A percentile compares a stretch with the other conserved stretches of the same genome.
Conservation (phyloP, 2,113 vertebrate species). For the Albula goreensis region DNA sequence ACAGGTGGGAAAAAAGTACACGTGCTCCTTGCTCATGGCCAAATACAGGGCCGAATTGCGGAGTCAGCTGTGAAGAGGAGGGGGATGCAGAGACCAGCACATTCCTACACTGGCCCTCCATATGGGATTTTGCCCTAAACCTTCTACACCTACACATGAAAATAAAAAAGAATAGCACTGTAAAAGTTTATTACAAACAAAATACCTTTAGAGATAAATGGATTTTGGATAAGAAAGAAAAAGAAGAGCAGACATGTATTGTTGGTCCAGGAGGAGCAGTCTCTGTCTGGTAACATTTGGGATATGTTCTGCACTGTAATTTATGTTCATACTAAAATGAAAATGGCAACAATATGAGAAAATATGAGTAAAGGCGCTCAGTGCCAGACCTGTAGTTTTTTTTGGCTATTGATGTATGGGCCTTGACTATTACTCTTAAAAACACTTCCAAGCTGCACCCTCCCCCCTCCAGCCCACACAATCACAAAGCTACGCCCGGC, state of each 20-base stretch:
- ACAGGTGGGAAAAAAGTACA: slow-evolving; percentile 54
- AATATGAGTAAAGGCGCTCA: slow-evolving; percentile 47
- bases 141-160: slow-evolving; percentile 52
- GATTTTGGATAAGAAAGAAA: slow-evolving; percentile 52
- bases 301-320: slow-evolving; percentile 56
- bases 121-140: slow-evolving; percentile 62
- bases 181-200: slow-evolving; percentile 63
- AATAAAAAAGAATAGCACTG: slow-evolving; percentile 51
- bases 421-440: slow-evolving; percentile 52
- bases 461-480: slow-evolving; percentile 50
- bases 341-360: slow-evolving; percentile 57
- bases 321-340: slow-evolving; percentile 63
- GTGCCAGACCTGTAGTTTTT: slow-evolving; percentile 60
- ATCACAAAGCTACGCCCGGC: slow-evolving; percentile 40
- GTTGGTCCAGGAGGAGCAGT: slow-evolving; percentile 46
- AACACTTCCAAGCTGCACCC: slow-evolving; percentile 47
- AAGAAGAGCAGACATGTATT: slow-evolving; percentile 44
- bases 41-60: slow-evolving; percentile 53
- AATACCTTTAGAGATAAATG: slow-evolving; percentile 44
- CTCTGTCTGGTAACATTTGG: slow-evolving; percentile 54
- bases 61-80: slow-evolving; percentile 65
- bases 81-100: slow-evolving; percentile 61
- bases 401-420: slow-evolving; percentile 57
- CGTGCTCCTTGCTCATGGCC: slow-evolving; percentile 65
- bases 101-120: slow-evolving; percentile 61